Evolutionary conservation across 2,797 vertebrate genomes (phyloP).

Genomic region (Falco peregrinus): DNA sequence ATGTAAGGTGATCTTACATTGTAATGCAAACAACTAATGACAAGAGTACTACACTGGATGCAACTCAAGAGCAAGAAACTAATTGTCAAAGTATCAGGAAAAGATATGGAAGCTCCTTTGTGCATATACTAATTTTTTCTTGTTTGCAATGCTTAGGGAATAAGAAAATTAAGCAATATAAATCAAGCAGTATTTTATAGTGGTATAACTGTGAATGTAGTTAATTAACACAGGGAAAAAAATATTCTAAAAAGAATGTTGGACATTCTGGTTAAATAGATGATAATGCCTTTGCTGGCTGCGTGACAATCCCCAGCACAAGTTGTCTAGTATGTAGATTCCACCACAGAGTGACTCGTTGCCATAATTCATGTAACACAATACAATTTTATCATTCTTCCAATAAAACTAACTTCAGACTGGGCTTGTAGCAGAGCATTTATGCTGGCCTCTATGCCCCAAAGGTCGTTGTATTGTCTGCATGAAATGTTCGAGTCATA

Average conservation of each 20-base stretch:
- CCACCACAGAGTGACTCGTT: conserved; percentile 37
- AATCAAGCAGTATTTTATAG: background rate
- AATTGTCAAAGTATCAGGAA: background rate
- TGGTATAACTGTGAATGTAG: background rate
- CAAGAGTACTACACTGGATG: background rate
- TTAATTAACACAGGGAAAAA: conserved; percentile 38
- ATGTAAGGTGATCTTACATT: background rate
- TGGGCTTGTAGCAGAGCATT: background rate
- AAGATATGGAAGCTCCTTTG: background rate
- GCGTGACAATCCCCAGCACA: conserved; percentile 26
- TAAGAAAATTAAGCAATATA: background rate
- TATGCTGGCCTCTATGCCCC: conserved; percentile 16
- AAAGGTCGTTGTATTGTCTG: conserved; percentile 26
- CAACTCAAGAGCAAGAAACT: background rate
- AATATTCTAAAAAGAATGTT: conserved; percentile 25
- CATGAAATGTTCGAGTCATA: background rate
- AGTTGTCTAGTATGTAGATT: conserved; percentile 57
- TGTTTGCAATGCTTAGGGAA: background rate
- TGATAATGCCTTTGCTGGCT: conserved; percentile 62
- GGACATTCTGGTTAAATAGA: conserved; percentile 20
- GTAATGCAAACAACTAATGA: background rate
- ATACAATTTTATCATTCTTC: conserved; percentile 33
- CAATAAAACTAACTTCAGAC: conserved; percentile 37
- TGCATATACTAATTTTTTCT: background rate
- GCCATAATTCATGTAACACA: conserved; percentile 42